A percentile compares a stretch with the other conserved stretches of the same genome.
Evolutionary conservation across 2,888 invertebrate species (phyloP).

Genomic region (Blera fallax): DNA sequence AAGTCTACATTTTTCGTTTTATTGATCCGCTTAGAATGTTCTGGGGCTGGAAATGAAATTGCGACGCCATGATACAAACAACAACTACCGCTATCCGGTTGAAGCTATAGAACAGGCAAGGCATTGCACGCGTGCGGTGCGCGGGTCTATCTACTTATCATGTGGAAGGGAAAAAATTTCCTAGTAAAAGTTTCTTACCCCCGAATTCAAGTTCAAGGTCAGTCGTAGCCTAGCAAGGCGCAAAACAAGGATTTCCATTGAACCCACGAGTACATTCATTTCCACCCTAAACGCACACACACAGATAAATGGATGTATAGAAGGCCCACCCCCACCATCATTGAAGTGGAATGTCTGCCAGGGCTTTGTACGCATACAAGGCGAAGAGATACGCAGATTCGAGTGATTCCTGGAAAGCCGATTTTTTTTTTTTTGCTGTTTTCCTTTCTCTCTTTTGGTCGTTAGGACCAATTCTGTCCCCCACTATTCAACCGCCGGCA

Average conservation of each 20-base stretch:
- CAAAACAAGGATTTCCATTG: slow-evolving; percentile 65
- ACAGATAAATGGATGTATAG: neutral
- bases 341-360: slow-evolving; percentile 46
- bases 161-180: slow-evolving; percentile 48
- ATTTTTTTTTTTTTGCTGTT: neutral
- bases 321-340: neutral
- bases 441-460: neutral
- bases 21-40: slow-evolving; percentile 35
- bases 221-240: slow-evolving; percentile 53
- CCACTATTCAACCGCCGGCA: neutral
- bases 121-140: neutral
- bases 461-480: no score
- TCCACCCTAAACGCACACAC: neutral
- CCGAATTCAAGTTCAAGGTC: slow-evolving; percentile 72
- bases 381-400: slow-evolving; percentile 29
- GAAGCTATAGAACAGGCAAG: neutral
- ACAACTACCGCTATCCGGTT: slow-evolving; percentile 38
- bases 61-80: slow-evolving; percentile 25
- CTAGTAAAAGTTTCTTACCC: slow-evolving; percentile 64
- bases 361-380: slow-evolving; percentile 58
- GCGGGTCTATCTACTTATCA: slow-evolving; percentile 25
- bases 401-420: slow-evolving; percentile 42
- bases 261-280: slow-evolving; percentile 40
- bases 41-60: slow-evolving; percentile 3
- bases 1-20: slow-evolving; percentile 26